phyloP scores from a whole-genome alignment of 2,113 vertebrate genomes.

The Malurus cyaneus region DNA sequence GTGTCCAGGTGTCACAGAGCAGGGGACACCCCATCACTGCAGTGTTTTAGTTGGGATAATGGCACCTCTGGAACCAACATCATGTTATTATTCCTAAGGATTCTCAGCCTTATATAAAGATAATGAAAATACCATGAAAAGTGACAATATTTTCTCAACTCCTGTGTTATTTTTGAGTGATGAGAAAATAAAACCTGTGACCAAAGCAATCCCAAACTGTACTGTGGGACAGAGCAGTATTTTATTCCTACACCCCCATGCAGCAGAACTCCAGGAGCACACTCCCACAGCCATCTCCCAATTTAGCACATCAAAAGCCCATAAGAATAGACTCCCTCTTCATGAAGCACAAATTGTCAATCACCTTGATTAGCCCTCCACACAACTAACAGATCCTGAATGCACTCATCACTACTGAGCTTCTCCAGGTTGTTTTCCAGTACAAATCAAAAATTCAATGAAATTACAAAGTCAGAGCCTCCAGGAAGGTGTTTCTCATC shows the following conservation, averaged over 20 bases:
- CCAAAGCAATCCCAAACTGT: background rate
- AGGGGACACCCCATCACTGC: background rate
- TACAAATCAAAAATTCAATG: background rate
- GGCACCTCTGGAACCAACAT: background rate
- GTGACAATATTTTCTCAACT: background rate
- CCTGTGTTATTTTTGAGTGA: background rate
- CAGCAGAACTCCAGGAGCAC: background rate
- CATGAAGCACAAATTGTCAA: background rate
- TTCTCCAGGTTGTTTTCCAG: background rate
- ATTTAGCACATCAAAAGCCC: background rate
- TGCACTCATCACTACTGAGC: background rate
- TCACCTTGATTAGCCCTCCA: background rate
- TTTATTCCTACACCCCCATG: background rate
- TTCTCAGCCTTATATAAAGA: background rate
- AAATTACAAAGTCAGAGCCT: background rate
- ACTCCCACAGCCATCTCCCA: background rate
- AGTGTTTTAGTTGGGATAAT: background rate
- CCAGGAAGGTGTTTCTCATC: background rate
- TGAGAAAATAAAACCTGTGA: background rate
- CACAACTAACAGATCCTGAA: background rate
- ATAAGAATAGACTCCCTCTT: background rate
- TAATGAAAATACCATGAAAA: background rate
- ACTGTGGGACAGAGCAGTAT: background rate
- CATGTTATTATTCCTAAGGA: background rate
- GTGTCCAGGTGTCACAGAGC: background rate